phyloP scores from a whole-genome alignment of 2,797 vertebrate genomes.

The Pseudopleuronectes americanus region DNA sequence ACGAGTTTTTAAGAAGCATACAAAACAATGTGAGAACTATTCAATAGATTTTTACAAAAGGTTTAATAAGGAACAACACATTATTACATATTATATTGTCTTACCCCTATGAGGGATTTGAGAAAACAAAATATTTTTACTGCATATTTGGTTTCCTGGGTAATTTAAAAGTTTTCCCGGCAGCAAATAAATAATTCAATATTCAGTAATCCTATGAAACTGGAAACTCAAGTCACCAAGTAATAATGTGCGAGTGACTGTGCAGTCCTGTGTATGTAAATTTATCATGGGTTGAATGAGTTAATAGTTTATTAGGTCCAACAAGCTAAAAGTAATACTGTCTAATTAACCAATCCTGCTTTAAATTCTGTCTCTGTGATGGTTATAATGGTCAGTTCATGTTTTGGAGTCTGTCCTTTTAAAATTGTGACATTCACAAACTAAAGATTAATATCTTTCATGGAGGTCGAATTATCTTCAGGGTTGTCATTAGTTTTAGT shows the following conservation, averaged over 20 bases:
- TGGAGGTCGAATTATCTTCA: not conserved
- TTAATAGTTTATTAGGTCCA: conserved; percentile 8
- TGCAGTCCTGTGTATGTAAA: conserved; percentile 17
- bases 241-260: conserved; percentile 13
- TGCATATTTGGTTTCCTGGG: too few relatives aligned
- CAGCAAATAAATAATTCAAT: too few relatives aligned
- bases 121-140: too few relatives aligned
- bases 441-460: not conserved
- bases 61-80: too few relatives aligned
- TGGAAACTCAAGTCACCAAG: too few relatives aligned
- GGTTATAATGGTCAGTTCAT: not conserved
- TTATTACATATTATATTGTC: too few relatives aligned
- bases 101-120: too few relatives aligned
- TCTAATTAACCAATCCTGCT: not conserved
- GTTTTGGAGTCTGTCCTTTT: conserved; percentile 12
- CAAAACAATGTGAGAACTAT: too few relatives aligned
- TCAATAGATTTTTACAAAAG: too few relatives aligned
- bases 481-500: not conserved
- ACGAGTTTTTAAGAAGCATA: too few relatives aligned
- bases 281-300: conserved; percentile 14
- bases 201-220: too few relatives aligned
- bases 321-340: not conserved
- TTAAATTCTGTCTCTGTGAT: not conserved
- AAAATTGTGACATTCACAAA: not conserved
- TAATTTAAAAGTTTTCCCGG: too few relatives aligned